Evolutionary conservation across 2,888 invertebrate genomes (phyloP).

Genomic region (Drosophila bunnanda): DNA sequence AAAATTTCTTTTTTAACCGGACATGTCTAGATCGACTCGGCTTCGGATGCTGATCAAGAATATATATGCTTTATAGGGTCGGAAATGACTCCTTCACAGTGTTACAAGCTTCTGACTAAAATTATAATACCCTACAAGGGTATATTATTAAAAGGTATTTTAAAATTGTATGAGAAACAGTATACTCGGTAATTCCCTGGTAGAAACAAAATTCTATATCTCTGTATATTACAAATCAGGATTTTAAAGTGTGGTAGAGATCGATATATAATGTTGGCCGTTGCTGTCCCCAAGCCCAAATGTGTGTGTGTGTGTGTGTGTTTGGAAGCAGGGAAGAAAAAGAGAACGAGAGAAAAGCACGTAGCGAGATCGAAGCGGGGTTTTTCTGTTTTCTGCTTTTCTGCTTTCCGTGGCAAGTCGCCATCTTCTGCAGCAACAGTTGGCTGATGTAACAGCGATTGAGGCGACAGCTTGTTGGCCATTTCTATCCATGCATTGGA

Average conservation of each 20-base stretch:
- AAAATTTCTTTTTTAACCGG: no score
- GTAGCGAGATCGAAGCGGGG: conserved; percentile 28
- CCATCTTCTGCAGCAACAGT: conserved; percentile 43
- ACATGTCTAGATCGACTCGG: no score
- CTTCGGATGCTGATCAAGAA: no score
- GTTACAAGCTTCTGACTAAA: no score
- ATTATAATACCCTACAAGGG: no score
- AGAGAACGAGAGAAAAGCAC: conserved; percentile 26
- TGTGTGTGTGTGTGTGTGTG: not conserved
- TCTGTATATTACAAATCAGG: not conserved
- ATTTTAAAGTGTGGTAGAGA: not conserved
- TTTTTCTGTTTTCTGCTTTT: conserved; percentile 24
- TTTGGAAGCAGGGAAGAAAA: conserved; percentile 20
- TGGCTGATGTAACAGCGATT: conserved; percentile 65
- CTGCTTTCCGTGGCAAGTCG: conserved; percentile 40
- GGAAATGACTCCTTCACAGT: no score
- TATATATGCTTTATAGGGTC: no score
- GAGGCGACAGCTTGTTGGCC: conserved; percentile 45
- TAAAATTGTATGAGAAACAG: not conserved
- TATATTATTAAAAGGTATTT: no score
- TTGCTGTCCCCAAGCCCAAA: conserved; percentile 1
- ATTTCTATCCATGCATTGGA: conserved; percentile 59
- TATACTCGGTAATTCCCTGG: not conserved
- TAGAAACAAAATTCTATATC: not conserved
- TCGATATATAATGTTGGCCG: not conserved